A percentile compares a stretch with the other conserved stretches of the same genome.
phyloP scores from a whole-genome alignment of 2,113 vertebrate species.

The Hippotragus niger region DNA sequence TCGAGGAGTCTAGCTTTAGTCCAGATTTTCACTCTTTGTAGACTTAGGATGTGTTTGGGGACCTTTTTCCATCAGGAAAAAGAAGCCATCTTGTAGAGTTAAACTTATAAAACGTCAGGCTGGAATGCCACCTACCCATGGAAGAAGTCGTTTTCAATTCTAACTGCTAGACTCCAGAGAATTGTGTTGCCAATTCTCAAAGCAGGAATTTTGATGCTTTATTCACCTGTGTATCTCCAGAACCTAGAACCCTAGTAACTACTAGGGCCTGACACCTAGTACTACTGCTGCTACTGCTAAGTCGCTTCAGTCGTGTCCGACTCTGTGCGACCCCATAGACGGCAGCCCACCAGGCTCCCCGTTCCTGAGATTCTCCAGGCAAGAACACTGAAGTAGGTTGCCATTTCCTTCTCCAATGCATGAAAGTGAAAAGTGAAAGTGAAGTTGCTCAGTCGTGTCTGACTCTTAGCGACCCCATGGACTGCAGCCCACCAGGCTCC shows the following conservation, averaged over 20 bases:
- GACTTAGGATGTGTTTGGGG: not conserved
- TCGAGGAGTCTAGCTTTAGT: not conserved
- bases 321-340: accelerated
- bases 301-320: too few relatives aligned
- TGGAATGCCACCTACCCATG: not conserved
- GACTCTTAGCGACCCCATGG: too few relatives aligned
- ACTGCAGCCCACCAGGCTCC: too few relatives aligned
- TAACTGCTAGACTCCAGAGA: not conserved
- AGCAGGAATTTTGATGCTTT: not conserved
- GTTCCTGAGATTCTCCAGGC: too few relatives aligned
- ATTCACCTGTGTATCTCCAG: not conserved
- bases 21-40: not conserved
- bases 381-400: too few relatives aligned
- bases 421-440: too few relatives aligned
- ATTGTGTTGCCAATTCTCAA: not conserved
- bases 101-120: not conserved
- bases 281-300: too few relatives aligned
- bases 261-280: not conserved
- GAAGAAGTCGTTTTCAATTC: not conserved
- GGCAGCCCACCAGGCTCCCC: too few relatives aligned
- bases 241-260: not conserved
- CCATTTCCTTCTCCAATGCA: too few relatives aligned
- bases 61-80: not conserved
- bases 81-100: not conserved
- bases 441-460: too few relatives aligned